Conservation (phyloP, 2,113 vertebrate genomes). For the Colinus virginianus region DNA sequence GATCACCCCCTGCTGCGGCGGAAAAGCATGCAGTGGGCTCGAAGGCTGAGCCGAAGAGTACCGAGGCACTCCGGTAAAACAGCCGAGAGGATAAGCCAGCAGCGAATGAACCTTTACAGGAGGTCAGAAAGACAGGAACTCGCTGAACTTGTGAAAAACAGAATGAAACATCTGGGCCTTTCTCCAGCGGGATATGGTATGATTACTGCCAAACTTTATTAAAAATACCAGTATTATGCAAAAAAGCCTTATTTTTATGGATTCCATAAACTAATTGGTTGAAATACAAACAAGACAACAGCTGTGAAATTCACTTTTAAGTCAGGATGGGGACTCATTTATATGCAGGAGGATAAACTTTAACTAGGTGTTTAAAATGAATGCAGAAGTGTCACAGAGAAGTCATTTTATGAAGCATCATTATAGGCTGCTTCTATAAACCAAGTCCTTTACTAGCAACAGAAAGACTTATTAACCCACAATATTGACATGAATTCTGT, state of each 20-base stretch:
- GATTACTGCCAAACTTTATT: not conserved
- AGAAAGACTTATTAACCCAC: not conserved
- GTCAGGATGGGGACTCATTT: not conserved
- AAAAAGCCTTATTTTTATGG: not conserved
- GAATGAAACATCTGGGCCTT: slow-evolving; percentile 94
- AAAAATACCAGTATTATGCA: not conserved
- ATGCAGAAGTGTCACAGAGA: not conserved
- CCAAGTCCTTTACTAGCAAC: not conserved
- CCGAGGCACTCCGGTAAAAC: slow-evolving; percentile 80
- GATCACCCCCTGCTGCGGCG: slow-evolving; percentile 87
- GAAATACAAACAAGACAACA: not conserved
- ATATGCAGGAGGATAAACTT: not conserved
- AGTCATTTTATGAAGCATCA: not conserved
- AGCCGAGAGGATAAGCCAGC: slow-evolving; percentile 88
- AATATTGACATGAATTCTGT: not conserved
- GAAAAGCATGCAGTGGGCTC: slow-evolving; percentile 96
- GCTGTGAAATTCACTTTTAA: not conserved
- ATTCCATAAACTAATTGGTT: not conserved
- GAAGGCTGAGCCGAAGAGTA: slow-evolving; percentile 88
- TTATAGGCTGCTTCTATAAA: not conserved
- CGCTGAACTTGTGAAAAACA: slow-evolving; percentile 92
- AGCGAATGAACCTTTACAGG: slow-evolving; percentile 86
- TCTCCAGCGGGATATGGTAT: slow-evolving; percentile 91
- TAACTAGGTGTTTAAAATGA: not conserved
- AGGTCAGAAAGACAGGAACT: slow-evolving; percentile 94